A percentile compares a stretch with the other conserved stretches of the same genome.
Conservation (phyloP, 2,888 invertebrate species). For the Acrobasis repandana region DNA sequence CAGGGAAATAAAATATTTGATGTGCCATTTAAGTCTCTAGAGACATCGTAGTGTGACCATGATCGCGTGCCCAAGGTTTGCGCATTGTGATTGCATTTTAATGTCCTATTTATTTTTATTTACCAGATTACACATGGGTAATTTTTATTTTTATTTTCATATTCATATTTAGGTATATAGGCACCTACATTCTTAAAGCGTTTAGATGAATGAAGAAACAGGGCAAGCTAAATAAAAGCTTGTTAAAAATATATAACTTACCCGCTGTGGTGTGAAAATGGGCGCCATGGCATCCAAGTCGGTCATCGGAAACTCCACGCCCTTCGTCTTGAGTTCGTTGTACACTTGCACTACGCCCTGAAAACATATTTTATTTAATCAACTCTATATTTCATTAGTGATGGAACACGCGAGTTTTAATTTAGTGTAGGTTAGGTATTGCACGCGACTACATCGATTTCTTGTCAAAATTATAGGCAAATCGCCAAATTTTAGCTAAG, state of each 20-base stretch:
- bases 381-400: not conserved
- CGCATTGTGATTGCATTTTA: too few relatives aligned
- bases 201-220: too few relatives aligned
- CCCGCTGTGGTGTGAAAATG: slow-evolving; percentile 95
- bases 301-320: slow-evolving; percentile 98
- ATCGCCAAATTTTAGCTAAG: not conserved
- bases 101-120: too few relatives aligned
- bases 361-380: slow-evolving; percentile 39
- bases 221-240: not conserved
- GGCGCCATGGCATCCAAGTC: slow-evolving; percentile 97
- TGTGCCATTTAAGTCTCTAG: too few relatives aligned
- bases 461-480: not conserved
- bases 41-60: too few relatives aligned
- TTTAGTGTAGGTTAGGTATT: not conserved
- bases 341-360: slow-evolving; percentile 97
- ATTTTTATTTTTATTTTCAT: too few relatives aligned
- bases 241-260: slow-evolving; percentile 62
- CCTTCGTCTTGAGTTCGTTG: slow-evolving; percentile 95
- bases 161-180: too few relatives aligned
- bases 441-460: slow-evolving; percentile 2
- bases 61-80: too few relatives aligned
- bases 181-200: too few relatives aligned
- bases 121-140: too few relatives aligned
- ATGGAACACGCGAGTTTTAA: not conserved
- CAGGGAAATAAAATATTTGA: too few relatives aligned